phyloP scores from a whole-genome alignment of 2,888 invertebrate species.

The Polydrusus tereticollis region DNA sequence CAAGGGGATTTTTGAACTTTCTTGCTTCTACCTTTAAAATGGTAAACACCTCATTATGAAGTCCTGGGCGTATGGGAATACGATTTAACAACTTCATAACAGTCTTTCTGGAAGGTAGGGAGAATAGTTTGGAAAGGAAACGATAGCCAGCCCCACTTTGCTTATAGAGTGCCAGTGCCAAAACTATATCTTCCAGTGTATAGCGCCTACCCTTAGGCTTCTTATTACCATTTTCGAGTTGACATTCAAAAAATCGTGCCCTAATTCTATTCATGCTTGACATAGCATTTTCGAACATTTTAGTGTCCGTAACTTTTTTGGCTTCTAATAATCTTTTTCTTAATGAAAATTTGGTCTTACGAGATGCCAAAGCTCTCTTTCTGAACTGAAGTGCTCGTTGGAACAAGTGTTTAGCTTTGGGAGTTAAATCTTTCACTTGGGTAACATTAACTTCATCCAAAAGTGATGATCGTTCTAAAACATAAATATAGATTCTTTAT shows the following conservation, averaged over 20 bases:
- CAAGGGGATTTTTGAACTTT: slow-evolving; percentile 23
- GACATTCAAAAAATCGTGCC: slow-evolving; percentile 23
- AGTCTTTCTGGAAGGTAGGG: slow-evolving; percentile 48
- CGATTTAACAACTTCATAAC: slow-evolving; percentile 45
- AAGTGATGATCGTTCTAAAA: not conserved
- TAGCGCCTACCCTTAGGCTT: slow-evolving; percentile 40
- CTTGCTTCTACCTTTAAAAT: slow-evolving; percentile 38
- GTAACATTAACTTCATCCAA: not conserved
- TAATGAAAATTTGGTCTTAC: not conserved
- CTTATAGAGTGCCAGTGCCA: slow-evolving; percentile 42
- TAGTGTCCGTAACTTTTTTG: not conserved
- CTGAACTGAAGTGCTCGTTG: not conserved
- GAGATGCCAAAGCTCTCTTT: not conserved
- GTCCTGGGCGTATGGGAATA: slow-evolving; percentile 46
- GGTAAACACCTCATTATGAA: slow-evolving; percentile 39
- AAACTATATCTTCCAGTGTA: slow-evolving; percentile 47
- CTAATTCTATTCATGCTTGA: slow-evolving; percentile 27
- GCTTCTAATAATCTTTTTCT: not conserved
- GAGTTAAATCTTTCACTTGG: not conserved
- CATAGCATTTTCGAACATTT: not conserved
- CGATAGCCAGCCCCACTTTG: slow-evolving; percentile 47
- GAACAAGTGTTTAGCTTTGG: not conserved
- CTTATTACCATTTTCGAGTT: slow-evolving; percentile 30
- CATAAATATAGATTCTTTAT: not conserved
- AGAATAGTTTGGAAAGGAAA: slow-evolving; percentile 45